These are phyloP conservation scores for Patella vulgata DNA, from an alignment of 1,140 invertebrate species.

Conservation along the genomic window DNA sequence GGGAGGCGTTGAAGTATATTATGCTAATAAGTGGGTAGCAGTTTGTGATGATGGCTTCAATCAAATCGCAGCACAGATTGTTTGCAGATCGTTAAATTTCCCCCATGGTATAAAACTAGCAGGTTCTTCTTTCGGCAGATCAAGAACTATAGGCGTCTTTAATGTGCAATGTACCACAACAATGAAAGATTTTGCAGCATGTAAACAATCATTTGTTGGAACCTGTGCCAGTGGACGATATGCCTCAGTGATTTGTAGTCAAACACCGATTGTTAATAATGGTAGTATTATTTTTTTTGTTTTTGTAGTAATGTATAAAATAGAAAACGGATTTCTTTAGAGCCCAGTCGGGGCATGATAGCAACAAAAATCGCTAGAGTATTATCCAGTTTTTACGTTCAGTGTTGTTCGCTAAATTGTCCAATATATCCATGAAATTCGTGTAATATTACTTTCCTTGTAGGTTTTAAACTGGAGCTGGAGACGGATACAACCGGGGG, in stretches of 20 bases:
- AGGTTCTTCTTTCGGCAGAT: slow-evolving; percentile 45
- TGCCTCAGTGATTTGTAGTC: slow-evolving; percentile 49
- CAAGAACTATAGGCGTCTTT: slow-evolving; percentile 29
- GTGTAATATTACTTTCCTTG: background rate
- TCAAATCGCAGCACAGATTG: slow-evolving; percentile 33
- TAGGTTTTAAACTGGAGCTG: slow-evolving; percentile 41
- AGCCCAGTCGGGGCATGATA: background rate
- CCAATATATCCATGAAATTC: background rate
- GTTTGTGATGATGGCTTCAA: slow-evolving; percentile 50
- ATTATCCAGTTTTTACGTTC: background rate
- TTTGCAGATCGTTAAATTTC: slow-evolving; percentile 36
- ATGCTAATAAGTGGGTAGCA: slow-evolving; percentile 38
- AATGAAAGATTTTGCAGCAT: slow-evolving; percentile 39
- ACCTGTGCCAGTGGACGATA: slow-evolving; percentile 36
- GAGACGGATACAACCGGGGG: slow-evolving; percentile 28
- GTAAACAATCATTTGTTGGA: slow-evolving; percentile 21
- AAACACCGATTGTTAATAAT: slow-evolving; percentile 31
- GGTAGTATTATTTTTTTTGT: slow-evolving; percentile 22
- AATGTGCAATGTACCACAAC: slow-evolving; percentile 38
- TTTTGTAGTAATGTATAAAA: background rate
- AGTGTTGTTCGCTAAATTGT: background rate
- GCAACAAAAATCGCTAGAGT: background rate
- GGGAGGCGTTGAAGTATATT: slow-evolving; percentile 49
- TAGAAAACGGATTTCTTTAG: background rate
- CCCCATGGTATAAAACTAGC: slow-evolving; percentile 22